Conservation (phyloP, 2,888 invertebrate genomes). For the Iselma pallidipennis region DNA sequence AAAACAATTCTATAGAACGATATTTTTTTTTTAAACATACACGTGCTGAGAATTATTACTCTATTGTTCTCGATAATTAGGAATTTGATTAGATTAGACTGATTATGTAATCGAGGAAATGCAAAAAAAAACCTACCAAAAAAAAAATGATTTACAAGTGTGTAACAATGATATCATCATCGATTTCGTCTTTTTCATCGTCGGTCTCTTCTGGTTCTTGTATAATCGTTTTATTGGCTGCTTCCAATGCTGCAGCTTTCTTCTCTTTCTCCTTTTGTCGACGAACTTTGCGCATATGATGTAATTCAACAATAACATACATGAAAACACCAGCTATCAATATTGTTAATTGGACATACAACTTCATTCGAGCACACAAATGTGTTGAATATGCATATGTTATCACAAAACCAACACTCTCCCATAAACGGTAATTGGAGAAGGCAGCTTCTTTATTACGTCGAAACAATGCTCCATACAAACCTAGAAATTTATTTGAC, state of each 20-base stretch:
- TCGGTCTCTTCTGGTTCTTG: constrained; percentile 74
- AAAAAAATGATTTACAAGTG: constrained; percentile 64
- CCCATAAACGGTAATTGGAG: constrained; percentile 89
- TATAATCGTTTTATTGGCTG: constrained; percentile 56
- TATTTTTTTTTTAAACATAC: background rate
- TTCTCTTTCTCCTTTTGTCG: constrained; percentile 69
- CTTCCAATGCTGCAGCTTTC: constrained; percentile 68
- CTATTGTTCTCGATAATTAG: background rate
- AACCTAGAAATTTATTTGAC: constrained; percentile 69
- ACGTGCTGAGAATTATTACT: constrained; percentile 2
- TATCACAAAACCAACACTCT: constrained; percentile 86
- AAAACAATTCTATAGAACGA: background rate
- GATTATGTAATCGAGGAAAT: background rate
- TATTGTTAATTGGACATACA: constrained; percentile 81
- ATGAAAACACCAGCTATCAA: constrained; percentile 74
- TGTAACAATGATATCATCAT: constrained; percentile 86
- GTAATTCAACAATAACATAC: constrained; percentile 79
- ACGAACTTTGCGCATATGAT: constrained; percentile 79
- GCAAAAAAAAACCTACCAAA: background rate
- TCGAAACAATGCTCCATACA: constrained; percentile 84
- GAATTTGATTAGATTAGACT: background rate
- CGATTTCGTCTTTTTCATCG: constrained; percentile 84
- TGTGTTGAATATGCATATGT: constrained; percentile 89
- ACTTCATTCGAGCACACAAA: constrained; percentile 82
- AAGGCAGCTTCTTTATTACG: constrained; percentile 91